phyloP scores from a whole-genome alignment of 2,113 vertebrate species.

The Psammodynastes pulverulentus region DNA sequence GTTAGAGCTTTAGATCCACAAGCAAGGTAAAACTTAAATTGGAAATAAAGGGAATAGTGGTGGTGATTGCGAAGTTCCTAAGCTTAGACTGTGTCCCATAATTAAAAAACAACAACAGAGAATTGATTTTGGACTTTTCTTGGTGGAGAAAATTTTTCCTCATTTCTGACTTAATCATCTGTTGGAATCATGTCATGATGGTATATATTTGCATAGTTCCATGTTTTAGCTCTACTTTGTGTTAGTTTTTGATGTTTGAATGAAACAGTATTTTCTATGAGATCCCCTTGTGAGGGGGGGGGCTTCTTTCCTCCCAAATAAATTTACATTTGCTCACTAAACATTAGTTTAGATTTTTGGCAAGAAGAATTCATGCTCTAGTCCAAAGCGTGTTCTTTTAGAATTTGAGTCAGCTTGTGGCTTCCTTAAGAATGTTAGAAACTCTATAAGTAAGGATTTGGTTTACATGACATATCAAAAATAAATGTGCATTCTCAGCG shows the following conservation, averaged over 20 bases:
- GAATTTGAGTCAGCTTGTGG: conserved; percentile 51
- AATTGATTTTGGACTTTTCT: conserved; percentile 2
- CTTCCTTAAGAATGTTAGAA: conserved; percentile 37
- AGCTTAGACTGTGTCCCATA: not conserved
- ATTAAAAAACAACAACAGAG: not conserved
- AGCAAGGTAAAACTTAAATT: not conserved
- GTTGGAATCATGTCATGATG: not conserved
- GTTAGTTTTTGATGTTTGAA: conserved; percentile 8
- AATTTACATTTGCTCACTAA: conserved; percentile 26
- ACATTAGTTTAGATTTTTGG: conserved; percentile 36
- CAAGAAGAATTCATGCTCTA: conserved; percentile 26
- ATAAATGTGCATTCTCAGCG: conserved; percentile 21
- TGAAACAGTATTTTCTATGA: conserved; percentile 11
- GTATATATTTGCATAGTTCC: conserved; percentile 15
- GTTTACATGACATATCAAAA: conserved; percentile 42
- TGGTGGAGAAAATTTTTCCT: not conserved
- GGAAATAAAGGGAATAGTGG: not conserved
- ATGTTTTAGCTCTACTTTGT: not conserved
- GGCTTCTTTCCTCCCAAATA: not conserved
- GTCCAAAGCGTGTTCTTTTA: conserved; percentile 27
- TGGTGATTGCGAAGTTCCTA: not conserved
- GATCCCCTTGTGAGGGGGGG: conserved; percentile 6
- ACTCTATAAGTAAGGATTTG: conserved; percentile 14
- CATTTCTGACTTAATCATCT: not conserved
- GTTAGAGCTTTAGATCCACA: not conserved